Evolutionary conservation across 2,797 vertebrate species (phyloP).

Genomic region (Urosaurus nigricauda): DNA sequence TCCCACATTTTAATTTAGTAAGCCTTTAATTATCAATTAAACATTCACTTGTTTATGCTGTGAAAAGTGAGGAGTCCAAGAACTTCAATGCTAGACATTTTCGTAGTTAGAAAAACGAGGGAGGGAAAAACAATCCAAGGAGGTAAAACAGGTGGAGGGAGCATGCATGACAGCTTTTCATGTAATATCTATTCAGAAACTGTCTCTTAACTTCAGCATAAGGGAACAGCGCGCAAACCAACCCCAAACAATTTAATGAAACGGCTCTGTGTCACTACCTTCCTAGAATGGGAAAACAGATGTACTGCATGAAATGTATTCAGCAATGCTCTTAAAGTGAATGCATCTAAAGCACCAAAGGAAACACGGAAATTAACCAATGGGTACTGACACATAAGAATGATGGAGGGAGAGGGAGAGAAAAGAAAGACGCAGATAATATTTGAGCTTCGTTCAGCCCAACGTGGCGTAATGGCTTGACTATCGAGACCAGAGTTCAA

Average conservation of each 20-base stretch:
- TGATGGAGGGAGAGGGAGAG: no score
- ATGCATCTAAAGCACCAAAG: background rate
- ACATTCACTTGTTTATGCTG: background rate
- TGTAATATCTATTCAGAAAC: background rate
- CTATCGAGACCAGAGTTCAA: no score
- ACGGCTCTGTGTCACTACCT: accelerated
- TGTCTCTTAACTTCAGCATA: background rate
- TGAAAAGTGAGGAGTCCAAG: background rate
- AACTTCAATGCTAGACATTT: background rate
- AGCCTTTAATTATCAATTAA: constrained; percentile 34
- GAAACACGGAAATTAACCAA: constrained; percentile 14
- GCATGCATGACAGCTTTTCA: background rate
- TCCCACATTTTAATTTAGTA: constrained; percentile 45
- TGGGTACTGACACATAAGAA: background rate
- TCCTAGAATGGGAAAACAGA: background rate
- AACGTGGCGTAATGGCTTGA: no score
- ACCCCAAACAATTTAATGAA: background rate
- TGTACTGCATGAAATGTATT: constrained; percentile 12
- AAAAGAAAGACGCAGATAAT: background rate
- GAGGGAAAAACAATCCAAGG: background rate
- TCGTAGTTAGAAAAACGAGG: background rate
- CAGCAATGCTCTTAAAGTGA: background rate
- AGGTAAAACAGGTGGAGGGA: background rate
- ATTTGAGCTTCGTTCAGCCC: no score
- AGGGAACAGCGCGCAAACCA: background rate